These are phyloP conservation scores for Tyrannus savana DNA, from an alignment of 2,113 vertebrate genomes.

Conservation along the genomic window DNA sequence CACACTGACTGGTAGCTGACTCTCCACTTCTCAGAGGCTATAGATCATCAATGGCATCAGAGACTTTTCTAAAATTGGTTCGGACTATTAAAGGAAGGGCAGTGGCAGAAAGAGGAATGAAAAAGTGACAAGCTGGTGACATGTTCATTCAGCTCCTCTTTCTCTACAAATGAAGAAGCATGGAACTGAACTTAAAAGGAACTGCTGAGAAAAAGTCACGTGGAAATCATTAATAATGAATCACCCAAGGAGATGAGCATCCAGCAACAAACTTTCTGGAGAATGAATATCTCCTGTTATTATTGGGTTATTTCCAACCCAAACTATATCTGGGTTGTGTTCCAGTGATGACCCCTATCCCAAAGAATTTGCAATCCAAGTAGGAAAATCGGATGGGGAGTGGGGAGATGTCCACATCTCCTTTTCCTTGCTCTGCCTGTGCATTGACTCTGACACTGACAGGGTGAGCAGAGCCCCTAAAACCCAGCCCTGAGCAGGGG, in stretches of 20 bases:
- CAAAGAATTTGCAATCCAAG: not conserved
- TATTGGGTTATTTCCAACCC: not conserved
- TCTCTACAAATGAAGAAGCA: not conserved
- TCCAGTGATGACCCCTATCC: not conserved
- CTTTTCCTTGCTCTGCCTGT: not conserved
- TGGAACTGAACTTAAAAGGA: not conserved
- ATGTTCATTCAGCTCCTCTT: slow-evolving; percentile 42
- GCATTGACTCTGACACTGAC: not conserved
- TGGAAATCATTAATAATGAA: not conserved
- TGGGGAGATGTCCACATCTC: not conserved
- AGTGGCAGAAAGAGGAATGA: not conserved
- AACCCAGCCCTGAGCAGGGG: accelerated
- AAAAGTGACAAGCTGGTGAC: slow-evolving; percentile 5
- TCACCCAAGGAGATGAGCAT: not conserved
- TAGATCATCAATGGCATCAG: not conserved
- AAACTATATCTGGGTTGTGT: accelerated
- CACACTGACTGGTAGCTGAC: not conserved
- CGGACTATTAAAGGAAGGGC: slow-evolving; percentile 44
- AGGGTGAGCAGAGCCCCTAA: not conserved
- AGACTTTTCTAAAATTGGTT: slow-evolving; percentile 36
- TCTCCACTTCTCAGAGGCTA: not conserved
- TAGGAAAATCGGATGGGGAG: not conserved
- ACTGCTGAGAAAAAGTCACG: not conserved
- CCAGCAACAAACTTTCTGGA: not conserved
- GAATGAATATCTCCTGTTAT: not conserved